Conservation (phyloP, 2,888 invertebrate genomes). For the Sinelater perroti region DNA sequence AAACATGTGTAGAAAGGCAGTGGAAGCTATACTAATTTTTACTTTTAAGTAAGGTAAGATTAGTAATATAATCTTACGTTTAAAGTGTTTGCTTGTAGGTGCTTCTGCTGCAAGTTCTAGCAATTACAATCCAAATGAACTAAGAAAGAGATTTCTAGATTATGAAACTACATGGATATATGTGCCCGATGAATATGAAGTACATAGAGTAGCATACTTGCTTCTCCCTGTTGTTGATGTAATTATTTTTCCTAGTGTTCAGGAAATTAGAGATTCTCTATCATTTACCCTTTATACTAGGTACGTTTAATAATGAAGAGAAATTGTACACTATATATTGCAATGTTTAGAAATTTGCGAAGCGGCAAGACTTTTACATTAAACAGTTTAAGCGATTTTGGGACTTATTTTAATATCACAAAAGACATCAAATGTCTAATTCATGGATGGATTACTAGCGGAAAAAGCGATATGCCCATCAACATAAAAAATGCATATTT, state of each 20-base stretch:
- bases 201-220: slow-evolving; percentile 7
- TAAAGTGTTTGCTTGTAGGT: no score
- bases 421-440: slow-evolving; percentile 62
- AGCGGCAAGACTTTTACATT: no score
- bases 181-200: slow-evolving; percentile 17
- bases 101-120: no score
- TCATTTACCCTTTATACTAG: slow-evolving; percentile 34
- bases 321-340: no score
- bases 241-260: not conserved
- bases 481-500: slow-evolving; percentile 62
- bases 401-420: slow-evolving; percentile 13
- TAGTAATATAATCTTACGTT: no score
- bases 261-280: slow-evolving; percentile 18
- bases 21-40: no score
- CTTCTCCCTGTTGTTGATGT: not conserved
- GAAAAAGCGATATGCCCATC: slow-evolving; percentile 58
- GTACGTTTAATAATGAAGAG: no score
- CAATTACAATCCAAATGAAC: not conserved
- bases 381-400: no score
- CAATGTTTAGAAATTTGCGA: no score
- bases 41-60: no score
- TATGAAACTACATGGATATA: slow-evolving; percentile 23
- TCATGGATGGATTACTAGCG: slow-evolving; percentile 65
- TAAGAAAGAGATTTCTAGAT: slow-evolving; percentile 4
- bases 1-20: no score